Conservation (phyloP, 2,797 vertebrate genomes). For the Percopsis omiscomaycus region DNA sequence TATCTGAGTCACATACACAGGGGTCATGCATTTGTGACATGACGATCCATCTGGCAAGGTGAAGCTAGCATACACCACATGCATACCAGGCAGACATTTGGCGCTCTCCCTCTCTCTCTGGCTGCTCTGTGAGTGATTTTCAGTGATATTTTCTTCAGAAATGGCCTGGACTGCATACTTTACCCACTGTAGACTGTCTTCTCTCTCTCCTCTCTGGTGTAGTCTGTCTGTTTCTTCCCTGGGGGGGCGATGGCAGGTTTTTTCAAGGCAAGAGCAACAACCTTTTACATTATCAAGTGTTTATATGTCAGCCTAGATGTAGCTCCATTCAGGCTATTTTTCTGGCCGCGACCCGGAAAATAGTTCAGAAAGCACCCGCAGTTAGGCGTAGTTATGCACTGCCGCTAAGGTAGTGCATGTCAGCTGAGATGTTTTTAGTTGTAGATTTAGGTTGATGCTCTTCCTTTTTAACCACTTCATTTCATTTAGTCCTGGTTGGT, state of each 20-base stretch:
- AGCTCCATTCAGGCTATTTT: conserved; percentile 61
- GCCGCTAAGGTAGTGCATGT: conserved; percentile 50
- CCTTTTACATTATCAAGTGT: conserved; percentile 48
- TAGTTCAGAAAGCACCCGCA: conserved; percentile 53
- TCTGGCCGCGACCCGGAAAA: conserved; percentile 59
- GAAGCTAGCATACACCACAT: conserved; percentile 17
- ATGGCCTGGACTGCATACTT: conserved; percentile 34
- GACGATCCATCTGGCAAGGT: conserved; percentile 13
- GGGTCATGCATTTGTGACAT: conserved; percentile 8
- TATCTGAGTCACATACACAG: conserved; percentile 5
- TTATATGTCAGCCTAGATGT: neutral
- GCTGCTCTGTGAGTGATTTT: conserved; percentile 49
- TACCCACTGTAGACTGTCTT: conserved; percentile 5
- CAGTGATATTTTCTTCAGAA: conserved; percentile 29
- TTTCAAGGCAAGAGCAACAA: conserved; percentile 78
- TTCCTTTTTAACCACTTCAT: conserved; percentile 44
- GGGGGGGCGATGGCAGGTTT: conserved; percentile 76
- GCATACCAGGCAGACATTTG: conserved; percentile 60
- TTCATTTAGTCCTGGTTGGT: conserved; percentile 23
- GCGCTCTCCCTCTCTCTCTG: conserved; percentile 33
- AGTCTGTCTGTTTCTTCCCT: conserved; percentile 75
- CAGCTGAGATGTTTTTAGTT: conserved; percentile 30
- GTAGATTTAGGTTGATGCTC: conserved; percentile 70
- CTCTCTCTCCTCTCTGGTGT: conserved; percentile 15
- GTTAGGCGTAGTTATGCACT: conserved; percentile 43